Percentiles rank a stretch among this genome's conserved stretches.
These are phyloP conservation scores for Agrotis clavis DNA, from an alignment of 2,888 invertebrate genomes.

Conservation along the genomic window DNA sequence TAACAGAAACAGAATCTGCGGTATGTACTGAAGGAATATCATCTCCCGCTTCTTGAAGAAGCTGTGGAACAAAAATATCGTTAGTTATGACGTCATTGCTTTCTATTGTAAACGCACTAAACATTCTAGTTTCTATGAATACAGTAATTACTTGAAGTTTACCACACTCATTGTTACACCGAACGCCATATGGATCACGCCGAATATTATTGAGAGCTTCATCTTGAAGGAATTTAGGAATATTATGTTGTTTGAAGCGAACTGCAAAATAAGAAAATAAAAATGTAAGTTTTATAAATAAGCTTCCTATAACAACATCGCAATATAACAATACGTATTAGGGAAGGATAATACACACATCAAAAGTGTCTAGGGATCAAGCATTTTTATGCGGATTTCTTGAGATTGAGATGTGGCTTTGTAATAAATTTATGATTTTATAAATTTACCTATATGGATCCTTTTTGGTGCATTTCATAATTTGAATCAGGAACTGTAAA, in stretches of 20 bases:
- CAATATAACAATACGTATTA: no score
- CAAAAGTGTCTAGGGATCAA: no score
- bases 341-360: no score
- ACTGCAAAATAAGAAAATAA: slow-evolving; percentile 76
- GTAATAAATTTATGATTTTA: no score
- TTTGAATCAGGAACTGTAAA: no score
- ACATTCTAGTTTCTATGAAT: slow-evolving; percentile 87
- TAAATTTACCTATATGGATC: no score
- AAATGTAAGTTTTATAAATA: neutral
- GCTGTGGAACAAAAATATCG: slow-evolving; percentile 74
- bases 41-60: slow-evolving; percentile 87
- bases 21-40: slow-evolving; percentile 93
- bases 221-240: slow-evolving; percentile 95
- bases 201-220: slow-evolving; percentile 94
- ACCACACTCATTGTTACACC: slow-evolving; percentile 93
- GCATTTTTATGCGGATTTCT: no score
- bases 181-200: slow-evolving; percentile 94
- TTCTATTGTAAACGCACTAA: slow-evolving; percentile 65
- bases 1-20: slow-evolving; percentile 93
- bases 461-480: no score
- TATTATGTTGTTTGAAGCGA: slow-evolving; percentile 92
- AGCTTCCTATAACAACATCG: no score
- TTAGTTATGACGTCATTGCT: slow-evolving; percentile 43
- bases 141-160: slow-evolving; percentile 91
- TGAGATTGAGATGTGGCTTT: no score